Evolutionary conservation across 1,140 invertebrate genomes (phyloP), one percentile per base, ranked within the genome.

Genomic region (Asbolus verrucosus): DNA sequence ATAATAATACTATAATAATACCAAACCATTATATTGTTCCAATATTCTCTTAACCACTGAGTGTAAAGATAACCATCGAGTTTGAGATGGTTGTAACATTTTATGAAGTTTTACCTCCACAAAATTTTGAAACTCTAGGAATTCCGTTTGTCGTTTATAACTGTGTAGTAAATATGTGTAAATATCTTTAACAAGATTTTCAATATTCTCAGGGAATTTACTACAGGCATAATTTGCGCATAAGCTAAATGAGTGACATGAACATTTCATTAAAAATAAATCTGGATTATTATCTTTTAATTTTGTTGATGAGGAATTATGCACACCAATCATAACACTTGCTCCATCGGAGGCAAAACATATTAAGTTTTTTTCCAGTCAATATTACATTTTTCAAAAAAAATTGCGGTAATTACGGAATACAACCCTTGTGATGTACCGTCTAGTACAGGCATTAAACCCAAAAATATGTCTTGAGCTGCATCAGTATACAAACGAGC

Each of bases 231-330:
- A 16, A 65, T 14, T 43, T 9, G 36, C 63, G 16, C 13, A 65
- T n/a, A 65, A 27, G 18, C 24, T 43, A 16, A 79, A 76, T 60
- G 75, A 80, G 74, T 81, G 79, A 54, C 80, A 81, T 13, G 79
- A 77, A 65, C 79, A 81, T 69, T 80, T 81, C 39, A 80, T 74
- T 9, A 73, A 62, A 69, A 76, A 76, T 15, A 80, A 46, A 46
- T 78, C n/a, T 46, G 78, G 76, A 46, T 76, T 75, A 30, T 77
- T 73, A 54, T 70, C 69, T 61, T 73, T 68, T 8, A 81, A 69
- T 18, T 66, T 31, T 5, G 67, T 75, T 1, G 67, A 16, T 13
- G 66, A 14, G 1, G 62, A 69, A 66, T 67, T 61, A 21, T 67
- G 11, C 15, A 60, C 63, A 2, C 71, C 67, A 24, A 69, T 54